Conservation (phyloP, 2,888 invertebrate species). For the Drosophila fulvimacula region DNA sequence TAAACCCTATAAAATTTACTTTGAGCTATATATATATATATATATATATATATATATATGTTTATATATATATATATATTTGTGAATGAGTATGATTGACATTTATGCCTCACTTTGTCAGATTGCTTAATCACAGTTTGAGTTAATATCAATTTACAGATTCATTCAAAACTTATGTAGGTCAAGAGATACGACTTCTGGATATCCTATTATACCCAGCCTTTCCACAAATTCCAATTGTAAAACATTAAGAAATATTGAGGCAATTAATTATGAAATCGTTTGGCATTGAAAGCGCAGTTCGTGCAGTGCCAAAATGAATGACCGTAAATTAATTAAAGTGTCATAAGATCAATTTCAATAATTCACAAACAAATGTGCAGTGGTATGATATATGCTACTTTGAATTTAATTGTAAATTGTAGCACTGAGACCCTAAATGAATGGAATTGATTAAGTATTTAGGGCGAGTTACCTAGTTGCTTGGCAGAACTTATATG, state of each 20-base stretch:
- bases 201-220: not conserved
- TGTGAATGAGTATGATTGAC: not conserved
- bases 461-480: not conserved
- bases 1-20: not conserved
- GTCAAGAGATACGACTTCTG: not conserved
- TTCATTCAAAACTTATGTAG: not conserved
- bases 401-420: not conserved
- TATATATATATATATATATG: not conserved
- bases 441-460: constrained; percentile 1
- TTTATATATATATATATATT: not conserved
- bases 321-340: constrained; percentile 68
- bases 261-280: constrained; percentile 58
- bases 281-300: constrained; percentile 51
- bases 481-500: not conserved
- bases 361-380: constrained; percentile 12
- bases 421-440: not conserved
- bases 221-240: not conserved
- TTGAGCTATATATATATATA: not conserved
- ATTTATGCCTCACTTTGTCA: not conserved
- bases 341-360: constrained; percentile 53
- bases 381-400: not conserved
- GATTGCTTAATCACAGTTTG: constrained; percentile 3
- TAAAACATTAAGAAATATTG: constrained; percentile 23
- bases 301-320: constrained; percentile 39
- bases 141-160: not conserved